phyloP scores from a whole-genome alignment of 2,888 invertebrate species.

The Priocnemis perturbator region DNA sequence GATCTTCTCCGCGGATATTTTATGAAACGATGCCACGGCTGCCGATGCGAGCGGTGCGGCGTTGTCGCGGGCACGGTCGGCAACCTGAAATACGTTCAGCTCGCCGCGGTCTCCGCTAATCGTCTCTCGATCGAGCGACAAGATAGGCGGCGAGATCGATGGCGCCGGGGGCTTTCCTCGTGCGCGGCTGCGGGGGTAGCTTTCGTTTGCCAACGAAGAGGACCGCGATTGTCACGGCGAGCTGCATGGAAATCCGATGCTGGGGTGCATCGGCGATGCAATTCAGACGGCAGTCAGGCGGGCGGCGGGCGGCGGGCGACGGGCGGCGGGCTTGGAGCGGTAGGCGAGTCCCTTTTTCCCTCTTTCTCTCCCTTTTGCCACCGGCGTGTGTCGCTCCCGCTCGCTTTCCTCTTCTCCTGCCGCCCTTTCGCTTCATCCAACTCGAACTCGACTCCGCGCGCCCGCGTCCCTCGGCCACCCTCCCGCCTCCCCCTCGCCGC shows the following conservation, averaged over 20 bases:
- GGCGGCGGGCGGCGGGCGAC: slow-evolving; percentile 32
- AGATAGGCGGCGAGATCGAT: slow-evolving; percentile 40
- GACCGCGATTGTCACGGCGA: slow-evolving; percentile 58
- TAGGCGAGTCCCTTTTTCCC: slow-evolving; percentile 23
- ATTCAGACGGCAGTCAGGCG: slow-evolving; percentile 50
- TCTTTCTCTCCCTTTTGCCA: slow-evolving; percentile 21
- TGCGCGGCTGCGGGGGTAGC: slow-evolving; percentile 35
- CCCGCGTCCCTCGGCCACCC: slow-evolving; percentile 14
- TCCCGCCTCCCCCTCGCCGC: slow-evolving; percentile 2
- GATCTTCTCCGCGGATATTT: too few species aligned
- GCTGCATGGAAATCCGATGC: slow-evolving; percentile 61
- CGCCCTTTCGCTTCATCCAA: slow-evolving; percentile 14
- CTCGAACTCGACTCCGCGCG: slow-evolving; percentile 10
- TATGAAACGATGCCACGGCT: too few species aligned
- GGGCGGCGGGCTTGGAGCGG: slow-evolving; percentile 39
- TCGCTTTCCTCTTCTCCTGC: slow-evolving; percentile 5
- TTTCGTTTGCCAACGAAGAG: slow-evolving; percentile 52
- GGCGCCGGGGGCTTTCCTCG: background rate
- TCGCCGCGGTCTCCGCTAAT: slow-evolving; percentile 39
- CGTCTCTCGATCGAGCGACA: slow-evolving; percentile 44
- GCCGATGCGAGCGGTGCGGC: too few species aligned
- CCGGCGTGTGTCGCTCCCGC: background rate
- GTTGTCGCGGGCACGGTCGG: background rate
- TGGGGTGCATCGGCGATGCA: slow-evolving; percentile 58
- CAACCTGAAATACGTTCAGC: background rate